Base-by-base conservation (phyloP, 1,140 invertebrate species). In the Hypsibius dujardini region DNA sequence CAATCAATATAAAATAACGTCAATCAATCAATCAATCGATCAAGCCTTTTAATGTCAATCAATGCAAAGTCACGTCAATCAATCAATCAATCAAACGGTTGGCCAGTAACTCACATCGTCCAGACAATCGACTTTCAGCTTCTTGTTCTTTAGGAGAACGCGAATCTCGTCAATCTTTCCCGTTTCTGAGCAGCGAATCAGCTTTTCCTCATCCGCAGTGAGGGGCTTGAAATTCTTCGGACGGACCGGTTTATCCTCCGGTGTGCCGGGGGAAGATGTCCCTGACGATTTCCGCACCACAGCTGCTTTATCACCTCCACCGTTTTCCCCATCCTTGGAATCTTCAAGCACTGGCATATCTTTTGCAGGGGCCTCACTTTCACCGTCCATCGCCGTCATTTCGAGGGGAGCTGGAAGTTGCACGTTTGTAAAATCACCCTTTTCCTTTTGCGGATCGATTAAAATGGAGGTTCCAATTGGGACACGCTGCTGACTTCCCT, bases 241-340 rank as follows among this genome's bases (percentile, higher is more conserved):
- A 7, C 59, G 69, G 2, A 28, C 3, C 45, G 47, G n/a, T 70
- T 74, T 72, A 73, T 77, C 77, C 59, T 79, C 78, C 14, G 77
- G 72, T 70, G 76, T 77, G 70, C 28, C 28, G 28, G 28, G 28
- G 28, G 28, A 28, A 28, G 28, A 28, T 28, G 28, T 28, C 28
- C 28, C 28, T 28, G 28, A 28, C 28, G 28, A 28, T 28, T 28
- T 28, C 28, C 28, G 28, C 28, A 28, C 28, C 28, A 28, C 28
- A 28, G 28, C 28, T 28, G 28, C 28, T 28, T 28, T 28, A 28
- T 28, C 28, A 28, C 28, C 28, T 28, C 28, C 28, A 28, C 28
- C 28, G 28, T 28, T 28, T 28, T 28, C 28, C 28, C 28, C 28
- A 28, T 28, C 28, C 28, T 28, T 28, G 28, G 28, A 28, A 28